Conservation (phyloP, 2,888 invertebrate species). For the Bugulina stolonifera region DNA sequence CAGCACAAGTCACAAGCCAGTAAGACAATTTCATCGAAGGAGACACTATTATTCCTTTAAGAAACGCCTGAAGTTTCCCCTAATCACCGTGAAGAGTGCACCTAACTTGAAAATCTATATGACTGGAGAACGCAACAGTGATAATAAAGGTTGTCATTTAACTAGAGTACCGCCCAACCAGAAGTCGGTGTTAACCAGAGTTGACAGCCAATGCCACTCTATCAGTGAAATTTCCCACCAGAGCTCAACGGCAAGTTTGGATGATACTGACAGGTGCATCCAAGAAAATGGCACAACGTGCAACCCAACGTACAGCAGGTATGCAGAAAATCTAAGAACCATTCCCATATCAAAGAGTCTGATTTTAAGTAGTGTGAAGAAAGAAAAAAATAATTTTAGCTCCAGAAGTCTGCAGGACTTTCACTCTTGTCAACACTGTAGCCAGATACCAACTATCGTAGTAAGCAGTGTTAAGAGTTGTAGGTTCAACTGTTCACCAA, state of each 20-base stretch:
- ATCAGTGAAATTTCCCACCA: not conserved
- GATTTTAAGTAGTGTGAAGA: not conserved
- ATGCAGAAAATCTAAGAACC: too few relatives aligned
- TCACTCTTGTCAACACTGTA: not conserved
- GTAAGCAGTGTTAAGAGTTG: not conserved
- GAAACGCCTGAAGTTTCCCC: not conserved
- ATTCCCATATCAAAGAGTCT: not conserved
- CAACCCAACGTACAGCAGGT: not conserved
- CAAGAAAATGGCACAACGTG: not conserved
- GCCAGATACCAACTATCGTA: not conserved
- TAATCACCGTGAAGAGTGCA: not conserved
- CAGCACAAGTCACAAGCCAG: not conserved
- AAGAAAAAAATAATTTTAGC: not conserved
- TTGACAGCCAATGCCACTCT: not conserved
- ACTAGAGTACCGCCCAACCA: too few relatives aligned
- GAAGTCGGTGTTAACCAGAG: not conserved
- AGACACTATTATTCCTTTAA: not conserved
- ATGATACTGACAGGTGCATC: not conserved
- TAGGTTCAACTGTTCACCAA: not conserved
- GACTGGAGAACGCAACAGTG: not conserved
- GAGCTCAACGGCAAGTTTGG: not conserved
- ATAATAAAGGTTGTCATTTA: not conserved
- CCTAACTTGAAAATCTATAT: not conserved
- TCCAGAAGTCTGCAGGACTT: not conserved
- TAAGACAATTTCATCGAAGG: not conserved